phyloP scores from a whole-genome alignment of 2,113 vertebrate genomes.

The Anoplopoma fimbria region DNA sequence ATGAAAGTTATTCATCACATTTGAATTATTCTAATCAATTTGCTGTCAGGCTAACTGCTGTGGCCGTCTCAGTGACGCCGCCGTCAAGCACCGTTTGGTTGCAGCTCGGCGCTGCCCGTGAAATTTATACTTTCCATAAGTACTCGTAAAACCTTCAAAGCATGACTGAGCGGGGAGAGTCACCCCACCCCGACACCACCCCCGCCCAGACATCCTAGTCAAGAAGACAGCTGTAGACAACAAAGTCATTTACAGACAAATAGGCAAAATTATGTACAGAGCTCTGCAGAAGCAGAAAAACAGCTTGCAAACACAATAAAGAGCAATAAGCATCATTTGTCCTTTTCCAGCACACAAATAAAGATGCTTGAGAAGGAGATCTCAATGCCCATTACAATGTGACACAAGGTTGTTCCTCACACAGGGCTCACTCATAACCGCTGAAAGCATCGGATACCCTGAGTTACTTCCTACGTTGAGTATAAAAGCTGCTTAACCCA shows the following conservation, averaged over 20 bases:
- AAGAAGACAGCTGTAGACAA: slow-evolving; percentile 56
- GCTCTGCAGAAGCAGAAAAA: slow-evolving; percentile 44
- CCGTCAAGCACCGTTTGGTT: slow-evolving; percentile 90
- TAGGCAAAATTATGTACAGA: slow-evolving; percentile 68
- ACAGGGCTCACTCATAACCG: slow-evolving; percentile 14
- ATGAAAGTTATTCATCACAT: slow-evolving; percentile 98
- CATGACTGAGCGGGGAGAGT: slow-evolving; percentile 88
- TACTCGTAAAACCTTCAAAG: slow-evolving; percentile 87
- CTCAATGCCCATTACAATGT: slow-evolving; percentile 17
- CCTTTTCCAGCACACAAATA: slow-evolving; percentile 42
- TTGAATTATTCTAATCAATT: slow-evolving; percentile 98
- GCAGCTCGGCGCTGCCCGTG: slow-evolving; percentile 85
- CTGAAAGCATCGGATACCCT: slow-evolving; percentile 18
- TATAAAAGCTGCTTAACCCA: slow-evolving; percentile 58
- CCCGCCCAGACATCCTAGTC: slow-evolving; percentile 45
- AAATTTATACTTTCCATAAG: slow-evolving; percentile 86
- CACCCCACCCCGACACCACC: slow-evolving; percentile 41
- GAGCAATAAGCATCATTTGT: slow-evolving; percentile 43
- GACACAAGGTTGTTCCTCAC: slow-evolving; percentile 34
- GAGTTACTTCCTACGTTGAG: slow-evolving; percentile 37
- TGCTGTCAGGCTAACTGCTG: slow-evolving; percentile 94
- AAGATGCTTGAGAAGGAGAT: slow-evolving; percentile 50
- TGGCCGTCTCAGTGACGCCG: slow-evolving; percentile 90
- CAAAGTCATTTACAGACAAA: slow-evolving; percentile 70
- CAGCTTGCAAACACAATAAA: slow-evolving; percentile 72